Evolutionary conservation across 2,113 vertebrate genomes (phyloP).

Genomic region (Tympanuchus pallidicinctus): DNA sequence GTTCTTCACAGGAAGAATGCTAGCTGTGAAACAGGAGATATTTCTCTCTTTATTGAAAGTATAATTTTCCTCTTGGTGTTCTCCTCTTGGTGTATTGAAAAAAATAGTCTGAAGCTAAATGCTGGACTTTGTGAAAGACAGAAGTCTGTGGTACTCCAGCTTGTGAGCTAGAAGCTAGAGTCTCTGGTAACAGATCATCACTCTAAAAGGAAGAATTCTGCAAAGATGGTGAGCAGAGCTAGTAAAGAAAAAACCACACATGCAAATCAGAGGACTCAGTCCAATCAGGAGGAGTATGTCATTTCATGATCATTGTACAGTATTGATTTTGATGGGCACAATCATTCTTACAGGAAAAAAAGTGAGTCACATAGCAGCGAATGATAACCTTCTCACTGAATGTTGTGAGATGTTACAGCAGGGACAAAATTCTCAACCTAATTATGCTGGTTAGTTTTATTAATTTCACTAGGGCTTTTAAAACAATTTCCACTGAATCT

Average conservation of each 20-base stretch:
- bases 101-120: not conserved
- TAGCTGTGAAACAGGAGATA: not conserved
- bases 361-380: not conserved
- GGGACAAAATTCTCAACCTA: slow-evolving; percentile 10
- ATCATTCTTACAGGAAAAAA: not conserved
- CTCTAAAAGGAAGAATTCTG: not conserved
- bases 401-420: not conserved
- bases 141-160: not conserved
- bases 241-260: not conserved
- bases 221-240: fast-evolving
- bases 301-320: not conserved
- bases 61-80: not conserved
- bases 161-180: not conserved
- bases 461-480: slow-evolving; percentile 39
- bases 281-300: not conserved
- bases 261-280: not conserved
- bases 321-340: not conserved
- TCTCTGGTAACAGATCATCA: not conserved
- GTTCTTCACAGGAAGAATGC: not conserved
- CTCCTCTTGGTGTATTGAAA: not conserved
- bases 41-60: fast-evolving
- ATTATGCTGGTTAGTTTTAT: slow-evolving; percentile 28
- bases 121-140: not conserved
- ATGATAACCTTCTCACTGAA: not conserved
- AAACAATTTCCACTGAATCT: not conserved